phyloP scores from a whole-genome alignment of 1,140 invertebrate genomes.

The Pogonognathellus flavescens region DNA sequence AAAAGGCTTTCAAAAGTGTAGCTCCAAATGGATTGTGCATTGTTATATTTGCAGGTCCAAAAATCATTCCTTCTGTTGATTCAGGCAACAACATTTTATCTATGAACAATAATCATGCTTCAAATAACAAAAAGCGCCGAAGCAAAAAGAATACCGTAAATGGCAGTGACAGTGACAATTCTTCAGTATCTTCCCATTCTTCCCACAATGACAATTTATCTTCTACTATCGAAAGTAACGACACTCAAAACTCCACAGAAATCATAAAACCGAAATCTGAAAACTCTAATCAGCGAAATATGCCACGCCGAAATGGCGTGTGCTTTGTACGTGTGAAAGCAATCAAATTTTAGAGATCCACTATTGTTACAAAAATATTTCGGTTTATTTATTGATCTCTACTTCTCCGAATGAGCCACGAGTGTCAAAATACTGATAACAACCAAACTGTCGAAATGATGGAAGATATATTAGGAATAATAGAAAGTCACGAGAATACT shows the following conservation, averaged over 20 bases:
- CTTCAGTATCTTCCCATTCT: not conserved
- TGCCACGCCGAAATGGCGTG: constrained; percentile 56
- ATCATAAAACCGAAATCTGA: not conserved
- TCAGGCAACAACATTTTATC: not conserved
- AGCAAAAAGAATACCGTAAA: not conserved
- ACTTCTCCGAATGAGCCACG: not conserved
- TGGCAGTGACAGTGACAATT: constrained; percentile 40
- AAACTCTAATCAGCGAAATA: constrained; percentile 29
- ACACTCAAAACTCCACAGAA: not conserved
- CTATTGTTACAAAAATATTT: not conserved
- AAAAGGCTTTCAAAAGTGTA: constrained; percentile 50
- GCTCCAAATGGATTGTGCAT: constrained; percentile 62
- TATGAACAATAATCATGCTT: not conserved
- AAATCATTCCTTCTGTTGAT: constrained; percentile 9
- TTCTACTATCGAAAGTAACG: not conserved
- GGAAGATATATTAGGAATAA: constrained; percentile 26
- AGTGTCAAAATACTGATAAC: not conserved
- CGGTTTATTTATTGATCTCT: constrained; percentile 20
- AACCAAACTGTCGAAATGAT: not conserved
- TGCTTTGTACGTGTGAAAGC: constrained; percentile 62
- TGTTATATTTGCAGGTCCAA: constrained; percentile 60
- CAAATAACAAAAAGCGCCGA: not conserved
- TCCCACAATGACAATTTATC: not conserved
- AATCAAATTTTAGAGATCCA: not conserved
- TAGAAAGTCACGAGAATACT: constrained; percentile 15